Percentiles rank a stretch among this genome's conserved stretches.
These are phyloP conservation scores for Sycophaga agraensis DNA, from an alignment of 1,140 invertebrate genomes.

Conservation along the genomic window DNA sequence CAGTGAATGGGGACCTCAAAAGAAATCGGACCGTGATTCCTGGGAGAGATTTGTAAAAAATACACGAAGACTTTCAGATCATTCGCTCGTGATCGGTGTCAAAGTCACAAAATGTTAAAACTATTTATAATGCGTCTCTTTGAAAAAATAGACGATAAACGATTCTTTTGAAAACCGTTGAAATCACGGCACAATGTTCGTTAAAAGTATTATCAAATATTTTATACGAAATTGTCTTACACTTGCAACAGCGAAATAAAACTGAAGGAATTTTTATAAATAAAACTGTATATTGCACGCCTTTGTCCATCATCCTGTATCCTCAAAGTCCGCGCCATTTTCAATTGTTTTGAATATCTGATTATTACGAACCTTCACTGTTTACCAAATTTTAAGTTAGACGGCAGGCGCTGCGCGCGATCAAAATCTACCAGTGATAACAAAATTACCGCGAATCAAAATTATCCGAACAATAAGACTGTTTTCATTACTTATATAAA, in stretches of 20 bases:
- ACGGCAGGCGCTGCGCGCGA: too few species aligned
- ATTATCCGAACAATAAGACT: too few species aligned
- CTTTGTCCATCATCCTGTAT: too few species aligned
- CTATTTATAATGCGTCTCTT: neutral
- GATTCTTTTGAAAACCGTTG: too few species aligned
- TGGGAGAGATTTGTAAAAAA: conserved; percentile 40
- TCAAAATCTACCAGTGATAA: too few species aligned
- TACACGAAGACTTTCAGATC: conserved; percentile 27
- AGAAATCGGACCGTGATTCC: conserved; percentile 35
- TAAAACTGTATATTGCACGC: too few species aligned
- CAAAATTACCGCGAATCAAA: too few species aligned
- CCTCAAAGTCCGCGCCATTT: too few species aligned
- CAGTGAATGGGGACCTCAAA: conserved; percentile 44
- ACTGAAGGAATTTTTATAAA: conserved; percentile 7
- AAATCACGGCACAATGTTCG: neutral
- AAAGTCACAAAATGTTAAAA: conserved; percentile 34
- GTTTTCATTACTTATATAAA: too few species aligned
- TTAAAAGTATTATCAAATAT: neutral
- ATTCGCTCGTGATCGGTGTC: conserved; percentile 32
- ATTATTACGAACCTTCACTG: too few species aligned
- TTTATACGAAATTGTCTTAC: neutral
- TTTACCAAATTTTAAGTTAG: too few species aligned
- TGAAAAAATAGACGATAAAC: neutral
- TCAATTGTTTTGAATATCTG: too few species aligned
- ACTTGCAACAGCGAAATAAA: neutral